phyloP scores from a whole-genome alignment of 2,113 vertebrate genomes.

The Heterotilapia buettikoferi region DNA sequence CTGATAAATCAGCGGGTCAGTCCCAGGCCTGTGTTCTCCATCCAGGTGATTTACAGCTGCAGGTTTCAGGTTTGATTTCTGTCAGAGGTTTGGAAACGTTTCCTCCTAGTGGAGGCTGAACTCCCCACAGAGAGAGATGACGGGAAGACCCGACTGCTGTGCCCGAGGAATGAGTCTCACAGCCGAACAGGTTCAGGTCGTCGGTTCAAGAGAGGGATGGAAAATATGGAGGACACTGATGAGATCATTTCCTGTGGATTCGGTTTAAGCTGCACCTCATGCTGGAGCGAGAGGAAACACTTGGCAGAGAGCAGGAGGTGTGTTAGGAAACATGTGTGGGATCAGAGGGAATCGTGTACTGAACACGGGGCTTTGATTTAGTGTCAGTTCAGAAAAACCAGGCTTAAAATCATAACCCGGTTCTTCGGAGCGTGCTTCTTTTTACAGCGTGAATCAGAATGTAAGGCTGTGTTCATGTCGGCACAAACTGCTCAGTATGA shows the following conservation, averaged over 20 bases:
- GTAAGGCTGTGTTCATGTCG: fast-evolving
- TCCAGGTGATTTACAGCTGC: background rate
- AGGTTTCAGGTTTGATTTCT: background rate
- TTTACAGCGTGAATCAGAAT: background rate
- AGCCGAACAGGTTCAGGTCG: fast-evolving
- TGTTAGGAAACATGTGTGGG: background rate
- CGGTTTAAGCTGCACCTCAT: fast-evolving
- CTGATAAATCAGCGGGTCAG: background rate
- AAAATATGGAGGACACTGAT: background rate
- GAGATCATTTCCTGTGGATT: background rate
- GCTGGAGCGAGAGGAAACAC: background rate
- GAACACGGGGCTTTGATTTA: background rate
- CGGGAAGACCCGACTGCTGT: background rate
- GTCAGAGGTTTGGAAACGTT: background rate
- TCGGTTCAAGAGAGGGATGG: background rate
- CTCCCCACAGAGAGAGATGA: background rate
- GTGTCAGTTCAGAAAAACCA: background rate
- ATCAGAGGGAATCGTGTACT: background rate
- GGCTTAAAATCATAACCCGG: background rate
- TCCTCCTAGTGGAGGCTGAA: background rate
- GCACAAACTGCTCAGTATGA: background rate
- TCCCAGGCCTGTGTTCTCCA: fast-evolving
- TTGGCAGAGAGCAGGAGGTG: background rate
- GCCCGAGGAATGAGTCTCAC: background rate
- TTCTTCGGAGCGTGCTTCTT: background rate